Evolutionary conservation across 2,888 invertebrate species (phyloP).

Genomic region (Epistrophe eligans): DNA sequence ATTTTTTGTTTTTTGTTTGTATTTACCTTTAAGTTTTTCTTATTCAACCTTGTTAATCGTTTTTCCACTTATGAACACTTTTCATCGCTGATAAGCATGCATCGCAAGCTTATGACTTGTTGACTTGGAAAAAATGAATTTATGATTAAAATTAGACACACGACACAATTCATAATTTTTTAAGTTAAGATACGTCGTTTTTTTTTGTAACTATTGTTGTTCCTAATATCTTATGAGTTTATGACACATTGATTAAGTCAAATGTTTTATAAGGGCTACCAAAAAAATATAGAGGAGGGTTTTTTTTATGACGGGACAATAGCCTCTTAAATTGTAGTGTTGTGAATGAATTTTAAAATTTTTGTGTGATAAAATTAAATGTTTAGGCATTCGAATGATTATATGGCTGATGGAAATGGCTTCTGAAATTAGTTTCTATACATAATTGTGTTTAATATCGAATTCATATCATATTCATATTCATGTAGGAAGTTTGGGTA

Average conservation of each 20-base stretch:
- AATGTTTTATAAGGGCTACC: background rate
- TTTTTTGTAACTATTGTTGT: background rate
- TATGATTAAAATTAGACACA: conserved; percentile 28
- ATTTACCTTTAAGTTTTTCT: background rate
- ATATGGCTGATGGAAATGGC: background rate
- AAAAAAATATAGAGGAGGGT: background rate
- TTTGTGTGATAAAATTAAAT: background rate
- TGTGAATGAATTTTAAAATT: conserved; percentile 24
- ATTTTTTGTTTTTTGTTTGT: too few relatives aligned
- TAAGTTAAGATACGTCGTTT: background rate
- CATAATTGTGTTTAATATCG: too few relatives aligned
- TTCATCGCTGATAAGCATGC: conserved; percentile 27
- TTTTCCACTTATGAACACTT: background rate
- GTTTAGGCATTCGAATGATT: background rate
- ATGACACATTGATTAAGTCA: background rate
- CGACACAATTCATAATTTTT: conserved; percentile 21
- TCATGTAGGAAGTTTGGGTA: too few relatives aligned
- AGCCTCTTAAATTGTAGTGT: background rate
- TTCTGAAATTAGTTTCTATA: background rate
- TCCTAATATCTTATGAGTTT: background rate
- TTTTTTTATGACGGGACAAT: background rate
- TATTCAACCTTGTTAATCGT: conserved; percentile 6
- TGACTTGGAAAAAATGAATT: conserved; percentile 1
- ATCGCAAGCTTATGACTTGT: conserved; percentile 1
- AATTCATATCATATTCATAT: background rate